Percentiles rank a stretch among this genome's conserved stretches.
phyloP scores from a whole-genome alignment of 2,888 invertebrate genomes.

The Hetaerina titia region DNA sequence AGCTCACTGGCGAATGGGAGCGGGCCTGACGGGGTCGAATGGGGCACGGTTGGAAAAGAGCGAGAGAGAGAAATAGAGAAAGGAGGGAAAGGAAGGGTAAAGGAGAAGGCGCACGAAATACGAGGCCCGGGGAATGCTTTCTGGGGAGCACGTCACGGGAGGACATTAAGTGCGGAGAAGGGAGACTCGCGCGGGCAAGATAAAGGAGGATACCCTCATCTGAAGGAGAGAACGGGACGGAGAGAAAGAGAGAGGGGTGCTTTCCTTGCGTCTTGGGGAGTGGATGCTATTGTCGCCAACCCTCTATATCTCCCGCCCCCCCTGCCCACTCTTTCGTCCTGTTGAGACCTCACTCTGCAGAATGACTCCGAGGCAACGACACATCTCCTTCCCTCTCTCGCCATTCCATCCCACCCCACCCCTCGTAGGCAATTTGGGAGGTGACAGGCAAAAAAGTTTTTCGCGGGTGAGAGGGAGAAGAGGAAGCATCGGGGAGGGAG shows the following conservation, averaged over 20 bases:
- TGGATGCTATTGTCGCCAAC: not conserved
- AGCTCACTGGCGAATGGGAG: too few relatives aligned
- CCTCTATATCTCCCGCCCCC: not conserved
- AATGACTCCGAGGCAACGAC: not conserved
- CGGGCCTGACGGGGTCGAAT: too few relatives aligned
- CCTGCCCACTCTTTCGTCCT: not conserved
- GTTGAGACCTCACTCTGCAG: not conserved
- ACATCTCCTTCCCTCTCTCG: not conserved
- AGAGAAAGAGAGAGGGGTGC: not conserved
- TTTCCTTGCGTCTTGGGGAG: not conserved
- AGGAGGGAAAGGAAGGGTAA: not conserved
- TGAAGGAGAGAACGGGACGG: not conserved
- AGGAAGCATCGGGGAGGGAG: not conserved
- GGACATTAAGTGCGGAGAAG: not conserved
- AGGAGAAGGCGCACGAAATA: not conserved
- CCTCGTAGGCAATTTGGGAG: not conserved
- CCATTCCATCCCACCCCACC: not conserved
- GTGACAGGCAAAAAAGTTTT: not conserved
- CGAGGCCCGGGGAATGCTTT: not conserved
- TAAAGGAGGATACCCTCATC: not conserved
- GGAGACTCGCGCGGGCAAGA: not conserved
- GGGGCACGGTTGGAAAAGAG: not conserved
- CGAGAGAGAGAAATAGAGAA: not conserved
- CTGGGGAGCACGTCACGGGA: not conserved
- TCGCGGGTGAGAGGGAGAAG: not conserved